phyloP scores from a whole-genome alignment of 2,113 vertebrate species.

The Solenodon paradoxus region DNA sequence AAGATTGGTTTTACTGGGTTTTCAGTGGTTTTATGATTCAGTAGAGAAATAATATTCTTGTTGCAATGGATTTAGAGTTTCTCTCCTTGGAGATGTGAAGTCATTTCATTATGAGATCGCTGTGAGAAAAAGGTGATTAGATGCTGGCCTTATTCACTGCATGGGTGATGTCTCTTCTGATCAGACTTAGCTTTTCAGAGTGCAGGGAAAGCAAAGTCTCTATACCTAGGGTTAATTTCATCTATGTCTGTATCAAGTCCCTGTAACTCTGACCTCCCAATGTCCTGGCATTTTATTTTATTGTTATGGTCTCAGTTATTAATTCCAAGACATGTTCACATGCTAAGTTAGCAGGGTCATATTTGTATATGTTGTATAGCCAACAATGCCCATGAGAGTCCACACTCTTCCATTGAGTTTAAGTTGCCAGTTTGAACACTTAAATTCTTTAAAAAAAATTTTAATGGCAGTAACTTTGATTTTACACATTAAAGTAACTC shows the following conservation, averaged over 20 bases:
- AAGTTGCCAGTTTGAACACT: neutral
- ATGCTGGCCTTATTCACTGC: neutral
- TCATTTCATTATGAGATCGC: neutral
- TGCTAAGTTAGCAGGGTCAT: neutral
- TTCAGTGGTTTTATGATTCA: neutral
- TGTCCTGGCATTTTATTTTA: neutral
- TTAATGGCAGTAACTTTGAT: neutral
- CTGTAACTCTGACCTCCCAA: neutral
- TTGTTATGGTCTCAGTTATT: neutral
- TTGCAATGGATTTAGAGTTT: neutral
- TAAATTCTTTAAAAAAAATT: neutral
- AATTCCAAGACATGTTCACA: neutral
- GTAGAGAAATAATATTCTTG: neutral
- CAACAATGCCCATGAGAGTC: neutral
- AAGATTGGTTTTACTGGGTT: neutral
- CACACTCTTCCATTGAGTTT: neutral
- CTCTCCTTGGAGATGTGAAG: neutral
- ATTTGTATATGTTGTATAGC: accelerated
- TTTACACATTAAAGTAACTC: too few relatives aligned
- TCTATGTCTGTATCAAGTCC: neutral
- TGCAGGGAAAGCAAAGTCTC: neutral
- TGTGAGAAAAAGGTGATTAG: neutral
- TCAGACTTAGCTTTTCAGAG: neutral
- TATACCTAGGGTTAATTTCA: neutral
- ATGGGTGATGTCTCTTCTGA: neutral